phyloP scores from a whole-genome alignment of 1,140 invertebrate genomes.

The Heliconius hermathena region DNA sequence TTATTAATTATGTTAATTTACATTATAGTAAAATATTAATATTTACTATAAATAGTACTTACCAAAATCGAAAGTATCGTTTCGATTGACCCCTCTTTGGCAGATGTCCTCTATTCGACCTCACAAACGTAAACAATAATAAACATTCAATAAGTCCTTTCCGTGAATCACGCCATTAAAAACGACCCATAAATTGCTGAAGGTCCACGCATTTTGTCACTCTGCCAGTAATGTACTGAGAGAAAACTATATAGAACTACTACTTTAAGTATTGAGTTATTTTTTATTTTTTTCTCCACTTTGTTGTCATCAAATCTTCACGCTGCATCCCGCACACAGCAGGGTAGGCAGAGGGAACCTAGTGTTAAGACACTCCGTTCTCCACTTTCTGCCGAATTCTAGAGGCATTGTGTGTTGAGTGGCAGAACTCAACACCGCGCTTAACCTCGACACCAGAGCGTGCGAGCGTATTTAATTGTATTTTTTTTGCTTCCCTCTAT shows the following conservation, averaged over 20 bases:
- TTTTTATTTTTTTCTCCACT: too few species aligned
- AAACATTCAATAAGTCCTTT: slow-evolving; percentile 36
- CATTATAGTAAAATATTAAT: background rate
- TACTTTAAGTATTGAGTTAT: background rate
- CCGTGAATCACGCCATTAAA: slow-evolving; percentile 36
- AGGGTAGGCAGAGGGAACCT: too few species aligned
- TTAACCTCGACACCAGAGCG: too few species aligned
- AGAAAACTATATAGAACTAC: slow-evolving; percentile 21
- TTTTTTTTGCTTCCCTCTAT: too few species aligned
- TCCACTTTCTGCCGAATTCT: too few species aligned
- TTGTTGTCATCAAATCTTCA: too few species aligned
- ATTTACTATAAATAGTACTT: background rate
- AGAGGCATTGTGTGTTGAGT: too few species aligned
- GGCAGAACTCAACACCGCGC: too few species aligned
- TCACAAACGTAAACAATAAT: slow-evolving; percentile 33
- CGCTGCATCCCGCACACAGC: too few species aligned
- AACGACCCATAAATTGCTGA: slow-evolving; percentile 35
- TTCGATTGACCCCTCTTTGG: background rate
- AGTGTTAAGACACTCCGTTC: too few species aligned
- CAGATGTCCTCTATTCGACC: slow-evolving; percentile 28
- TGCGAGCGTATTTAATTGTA: too few species aligned
- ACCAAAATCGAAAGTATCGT: background rate
- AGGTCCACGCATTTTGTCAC: slow-evolving; percentile 37
- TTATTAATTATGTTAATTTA: too few species aligned
- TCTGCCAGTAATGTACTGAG: slow-evolving; percentile 32